phyloP scores from a whole-genome alignment of 2,888 invertebrate species.

The Sycophila texana region DNA sequence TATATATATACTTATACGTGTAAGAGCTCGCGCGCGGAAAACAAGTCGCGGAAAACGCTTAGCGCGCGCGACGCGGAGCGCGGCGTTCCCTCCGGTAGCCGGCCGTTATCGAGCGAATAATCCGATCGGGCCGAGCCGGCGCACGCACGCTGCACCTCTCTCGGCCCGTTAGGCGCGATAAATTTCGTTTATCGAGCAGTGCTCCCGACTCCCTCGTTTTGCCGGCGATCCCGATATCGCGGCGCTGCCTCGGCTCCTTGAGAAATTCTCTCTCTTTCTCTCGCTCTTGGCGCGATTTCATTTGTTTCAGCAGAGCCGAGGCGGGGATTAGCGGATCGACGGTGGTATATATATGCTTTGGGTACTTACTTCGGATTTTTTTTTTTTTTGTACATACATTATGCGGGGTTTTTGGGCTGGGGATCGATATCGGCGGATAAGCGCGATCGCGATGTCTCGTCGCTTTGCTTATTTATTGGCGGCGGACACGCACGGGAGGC shows the following conservation, averaged over 20 bases:
- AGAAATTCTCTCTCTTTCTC: not conserved
- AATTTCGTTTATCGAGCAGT: constrained; percentile 26
- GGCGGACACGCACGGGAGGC: too few relatives aligned
- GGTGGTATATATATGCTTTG: too few relatives aligned
- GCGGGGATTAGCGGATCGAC: not conserved
- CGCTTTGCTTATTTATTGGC: too few relatives aligned
- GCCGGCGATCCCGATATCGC: not conserved
- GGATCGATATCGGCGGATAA: too few relatives aligned
- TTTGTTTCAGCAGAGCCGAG: not conserved
- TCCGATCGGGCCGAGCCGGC: not conserved
- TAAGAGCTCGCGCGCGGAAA: too few relatives aligned
- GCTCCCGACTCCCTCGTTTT: not conserved
- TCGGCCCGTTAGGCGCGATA: not conserved
- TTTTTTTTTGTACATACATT: too few relatives aligned
- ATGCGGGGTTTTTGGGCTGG: too few relatives aligned
- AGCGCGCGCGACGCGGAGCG: not conserved
- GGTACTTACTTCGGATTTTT: too few relatives aligned
- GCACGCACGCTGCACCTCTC: constrained; percentile 18
- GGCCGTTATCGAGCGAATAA: constrained; percentile 19
- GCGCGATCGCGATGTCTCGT: too few relatives aligned
- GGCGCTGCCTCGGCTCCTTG: not conserved
- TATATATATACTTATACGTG: too few relatives aligned
- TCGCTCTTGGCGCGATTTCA: not conserved
- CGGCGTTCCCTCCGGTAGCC: not conserved
- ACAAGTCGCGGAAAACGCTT: too few relatives aligned